Evolutionary conservation across 2,888 invertebrate genomes (phyloP).

Genomic region (Steinernema carpocapsae): DNA sequence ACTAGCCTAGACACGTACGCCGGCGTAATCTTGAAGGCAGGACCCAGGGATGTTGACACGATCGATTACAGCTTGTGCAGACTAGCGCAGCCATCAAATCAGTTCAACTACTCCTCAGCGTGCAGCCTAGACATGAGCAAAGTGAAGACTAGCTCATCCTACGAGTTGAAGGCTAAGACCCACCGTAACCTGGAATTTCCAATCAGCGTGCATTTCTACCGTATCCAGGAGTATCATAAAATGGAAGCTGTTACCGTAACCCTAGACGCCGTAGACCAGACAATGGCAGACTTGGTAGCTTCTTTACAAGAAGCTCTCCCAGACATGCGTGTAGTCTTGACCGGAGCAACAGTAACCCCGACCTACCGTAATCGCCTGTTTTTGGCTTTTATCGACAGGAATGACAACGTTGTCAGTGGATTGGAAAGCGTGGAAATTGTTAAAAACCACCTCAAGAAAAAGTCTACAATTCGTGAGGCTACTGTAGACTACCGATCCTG

Average conservation of each 20-base stretch:
- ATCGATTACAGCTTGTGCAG: slow-evolving; percentile 16
- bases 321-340: slow-evolving; percentile 1
- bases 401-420: neutral
- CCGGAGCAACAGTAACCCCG: slow-evolving; percentile 1
- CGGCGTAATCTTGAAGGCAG: neutral
- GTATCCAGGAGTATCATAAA: neutral
- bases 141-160: slow-evolving; percentile 8
- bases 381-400: slow-evolving; percentile 15
- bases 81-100: neutral
- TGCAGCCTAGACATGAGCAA: neutral
- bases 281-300: neutral
- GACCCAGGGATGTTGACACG: neutral
- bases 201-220: neutral
- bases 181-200: neutral
- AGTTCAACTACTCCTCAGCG: slow-evolving; percentile 3
- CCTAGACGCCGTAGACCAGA: neutral
- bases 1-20: neutral
- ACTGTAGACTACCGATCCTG: slow-evolving; percentile 14
- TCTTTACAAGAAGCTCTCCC: slow-evolving; percentile 11
- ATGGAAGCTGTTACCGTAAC: neutral
- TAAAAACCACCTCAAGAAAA: neutral
- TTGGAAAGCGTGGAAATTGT: slow-evolving; percentile 18
- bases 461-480: neutral
- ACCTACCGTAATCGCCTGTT: slow-evolving; percentile 25
- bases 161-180: neutral